Conservation (phyloP, 1,140 invertebrate genomes). For the Nixonia krombeini region DNA sequence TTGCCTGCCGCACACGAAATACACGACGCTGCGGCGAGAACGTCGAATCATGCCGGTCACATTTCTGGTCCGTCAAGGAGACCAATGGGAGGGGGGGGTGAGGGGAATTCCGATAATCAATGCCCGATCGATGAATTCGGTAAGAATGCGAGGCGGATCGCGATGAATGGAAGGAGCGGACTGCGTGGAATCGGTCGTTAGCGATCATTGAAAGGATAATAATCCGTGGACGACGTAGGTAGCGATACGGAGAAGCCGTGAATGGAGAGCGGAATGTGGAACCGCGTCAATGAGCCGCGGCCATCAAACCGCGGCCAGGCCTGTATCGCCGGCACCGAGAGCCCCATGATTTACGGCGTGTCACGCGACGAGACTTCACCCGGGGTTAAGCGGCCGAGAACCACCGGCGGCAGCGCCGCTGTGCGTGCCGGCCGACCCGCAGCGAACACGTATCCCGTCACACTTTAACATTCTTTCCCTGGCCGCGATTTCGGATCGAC, state of each 20-base stretch:
- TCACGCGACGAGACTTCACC: conserved; percentile 58
- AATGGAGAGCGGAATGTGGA: conserved; percentile 59
- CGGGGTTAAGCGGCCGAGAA: conserved; percentile 42
- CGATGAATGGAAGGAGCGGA: too few relatives aligned
- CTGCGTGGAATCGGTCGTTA: conserved; percentile 7
- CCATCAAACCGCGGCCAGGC: conserved; percentile 61
- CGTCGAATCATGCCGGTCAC: not conserved
- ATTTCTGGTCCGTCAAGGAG: not conserved
- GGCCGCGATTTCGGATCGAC: too few relatives aligned
- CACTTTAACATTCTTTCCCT: conserved; percentile 30
- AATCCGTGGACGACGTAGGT: conserved; percentile 33
- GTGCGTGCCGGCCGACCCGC: conserved; percentile 31
- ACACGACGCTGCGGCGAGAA: too few relatives aligned
- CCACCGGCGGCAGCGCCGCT: conserved; percentile 36
- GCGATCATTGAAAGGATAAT: conserved; percentile 25
- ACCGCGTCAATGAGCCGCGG: conserved; percentile 62
- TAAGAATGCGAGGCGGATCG: not conserved
- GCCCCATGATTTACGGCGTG: conserved; percentile 61
- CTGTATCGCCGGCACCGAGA: conserved; percentile 54
- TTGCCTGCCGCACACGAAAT: too few relatives aligned
- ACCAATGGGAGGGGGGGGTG: conserved; percentile 21
- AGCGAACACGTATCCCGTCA: conserved; percentile 22
- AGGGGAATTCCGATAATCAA: not conserved
- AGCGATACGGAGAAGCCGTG: conserved; percentile 43
- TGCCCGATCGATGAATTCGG: too few relatives aligned